Evolutionary conservation across 2,797 vertebrate species (phyloP).

Genomic region (Delichon dasypus): DNA sequence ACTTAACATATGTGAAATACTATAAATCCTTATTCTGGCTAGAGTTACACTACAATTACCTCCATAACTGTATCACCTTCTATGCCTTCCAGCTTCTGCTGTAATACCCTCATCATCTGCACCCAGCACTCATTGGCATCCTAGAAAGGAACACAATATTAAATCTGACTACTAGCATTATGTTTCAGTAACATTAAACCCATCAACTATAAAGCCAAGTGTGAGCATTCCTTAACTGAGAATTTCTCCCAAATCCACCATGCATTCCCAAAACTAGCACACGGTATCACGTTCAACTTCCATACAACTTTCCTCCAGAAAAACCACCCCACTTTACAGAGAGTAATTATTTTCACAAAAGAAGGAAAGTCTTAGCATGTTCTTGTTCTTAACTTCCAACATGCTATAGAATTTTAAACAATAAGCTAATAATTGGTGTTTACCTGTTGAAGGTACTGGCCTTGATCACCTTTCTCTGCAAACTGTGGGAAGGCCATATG

Average conservation of each 20-base stretch:
- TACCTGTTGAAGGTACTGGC: constrained; percentile 98
- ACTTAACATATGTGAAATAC: rapidly evolving
- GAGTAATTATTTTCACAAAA: not conserved
- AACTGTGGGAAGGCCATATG: constrained; percentile 99
- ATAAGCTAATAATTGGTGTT: not conserved
- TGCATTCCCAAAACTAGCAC: not conserved
- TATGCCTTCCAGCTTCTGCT: constrained; percentile 93
- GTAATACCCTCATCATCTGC: constrained; percentile 96
- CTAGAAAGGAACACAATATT: constrained; percentile 69
- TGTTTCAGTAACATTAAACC: not conserved
- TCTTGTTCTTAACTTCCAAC: not conserved
- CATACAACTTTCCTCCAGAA: not conserved
- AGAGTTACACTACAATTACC: constrained; percentile 73
- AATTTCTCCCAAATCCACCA: not conserved
- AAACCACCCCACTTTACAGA: not conserved
- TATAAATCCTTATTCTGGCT: not conserved
- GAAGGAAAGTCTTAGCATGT: not conserved
- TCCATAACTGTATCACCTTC: constrained; percentile 89
- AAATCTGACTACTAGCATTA: not conserved
- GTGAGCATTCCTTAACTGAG: not conserved
- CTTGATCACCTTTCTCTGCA: constrained; percentile 98
- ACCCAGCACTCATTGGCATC: constrained; percentile 99
- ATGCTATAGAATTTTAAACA: not conserved
- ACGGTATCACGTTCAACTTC: not conserved
- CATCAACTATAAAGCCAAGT: not conserved